These are phyloP conservation scores for Planiliza haematocheilus DNA, from an alignment of 2,113 vertebrate genomes.

Conservation along the genomic window DNA sequence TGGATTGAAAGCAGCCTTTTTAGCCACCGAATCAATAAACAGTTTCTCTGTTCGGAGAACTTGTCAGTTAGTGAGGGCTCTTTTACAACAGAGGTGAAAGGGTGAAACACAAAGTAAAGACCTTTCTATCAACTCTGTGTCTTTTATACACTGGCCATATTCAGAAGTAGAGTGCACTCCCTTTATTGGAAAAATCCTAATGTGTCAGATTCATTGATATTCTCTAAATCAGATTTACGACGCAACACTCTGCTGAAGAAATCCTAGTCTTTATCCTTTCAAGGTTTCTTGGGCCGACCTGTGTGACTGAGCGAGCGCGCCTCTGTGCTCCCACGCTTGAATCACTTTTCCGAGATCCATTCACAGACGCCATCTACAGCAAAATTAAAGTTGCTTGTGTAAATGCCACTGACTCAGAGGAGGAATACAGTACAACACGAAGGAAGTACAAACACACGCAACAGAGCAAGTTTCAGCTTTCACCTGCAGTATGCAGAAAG, in stretches of 20 bases:
- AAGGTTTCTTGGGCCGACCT: slow-evolving; percentile 10
- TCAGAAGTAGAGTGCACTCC: not conserved
- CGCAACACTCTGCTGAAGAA: not conserved
- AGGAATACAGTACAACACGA: slow-evolving; percentile 12
- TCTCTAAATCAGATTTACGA: not conserved
- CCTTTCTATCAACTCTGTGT: slow-evolving; percentile 6
- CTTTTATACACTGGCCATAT: slow-evolving; percentile 2
- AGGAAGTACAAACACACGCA: not conserved
- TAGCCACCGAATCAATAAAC: slow-evolving; percentile 70
- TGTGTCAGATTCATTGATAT: not conserved
- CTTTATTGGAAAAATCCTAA: slow-evolving; percentile 14
- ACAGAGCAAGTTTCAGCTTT: not conserved
- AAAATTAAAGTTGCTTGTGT: slow-evolving; percentile 74
- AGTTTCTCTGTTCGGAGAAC: slow-evolving; percentile 60
- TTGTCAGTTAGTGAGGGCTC: slow-evolving; percentile 64
- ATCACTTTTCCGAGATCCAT: slow-evolving; percentile 37
- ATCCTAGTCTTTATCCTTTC: slow-evolving; percentile 7
- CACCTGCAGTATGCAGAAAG: not conserved
- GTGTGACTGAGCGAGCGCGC: slow-evolving; percentile 61
- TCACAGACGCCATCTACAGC: slow-evolving; percentile 65
- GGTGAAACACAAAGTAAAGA: slow-evolving; percentile 21
- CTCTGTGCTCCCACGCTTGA: slow-evolving; percentile 6
- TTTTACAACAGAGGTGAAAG: slow-evolving; percentile 54
- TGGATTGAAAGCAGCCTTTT: slow-evolving; percentile 84
- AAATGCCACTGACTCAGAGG: slow-evolving; percentile 73